Conservation (phyloP, 2,888 invertebrate species). For the Volucella zonaria region DNA sequence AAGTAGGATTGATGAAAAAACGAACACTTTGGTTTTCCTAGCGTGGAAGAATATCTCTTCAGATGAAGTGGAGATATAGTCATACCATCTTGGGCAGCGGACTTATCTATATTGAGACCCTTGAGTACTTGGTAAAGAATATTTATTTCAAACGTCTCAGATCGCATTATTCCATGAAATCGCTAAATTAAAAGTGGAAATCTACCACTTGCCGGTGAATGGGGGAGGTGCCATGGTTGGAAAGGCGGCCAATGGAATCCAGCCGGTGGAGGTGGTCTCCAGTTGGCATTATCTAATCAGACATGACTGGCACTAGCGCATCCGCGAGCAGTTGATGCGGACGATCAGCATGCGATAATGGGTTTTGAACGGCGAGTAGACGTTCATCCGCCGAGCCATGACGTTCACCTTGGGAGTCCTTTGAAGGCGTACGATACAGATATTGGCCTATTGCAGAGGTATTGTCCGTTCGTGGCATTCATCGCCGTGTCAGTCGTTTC, state of each 20-base stretch:
- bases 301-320: constrained; percentile 88
- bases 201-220: constrained; percentile 78
- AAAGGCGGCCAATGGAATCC: constrained; percentile 86
- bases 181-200: constrained; percentile 57
- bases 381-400: constrained; percentile 99
- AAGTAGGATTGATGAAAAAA: too few species aligned
- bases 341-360: constrained; percentile 96
- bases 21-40: too few species aligned
- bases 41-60: too few species aligned
- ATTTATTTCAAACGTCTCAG: constrained; percentile 62
- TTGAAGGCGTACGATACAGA: constrained; percentile 99
- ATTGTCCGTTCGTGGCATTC: constrained; percentile 99
- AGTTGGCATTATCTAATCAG: constrained; percentile 86
- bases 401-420: constrained; percentile 98
- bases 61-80: too few species aligned
- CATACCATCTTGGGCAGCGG: too few species aligned
- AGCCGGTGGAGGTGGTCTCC: constrained; percentile 87
- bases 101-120: too few species aligned
- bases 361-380: constrained; percentile 98
- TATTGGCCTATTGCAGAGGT: constrained; percentile 98
- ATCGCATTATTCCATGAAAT: constrained; percentile 38
- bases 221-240: constrained; percentile 89
- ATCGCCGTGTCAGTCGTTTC: constrained; percentile 99
- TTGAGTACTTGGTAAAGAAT: too few species aligned
- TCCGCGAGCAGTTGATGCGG: constrained; percentile 98